Evolutionary conservation across 2,113 vertebrate genomes (phyloP).

Genomic region (Strigops habroptila): DNA sequence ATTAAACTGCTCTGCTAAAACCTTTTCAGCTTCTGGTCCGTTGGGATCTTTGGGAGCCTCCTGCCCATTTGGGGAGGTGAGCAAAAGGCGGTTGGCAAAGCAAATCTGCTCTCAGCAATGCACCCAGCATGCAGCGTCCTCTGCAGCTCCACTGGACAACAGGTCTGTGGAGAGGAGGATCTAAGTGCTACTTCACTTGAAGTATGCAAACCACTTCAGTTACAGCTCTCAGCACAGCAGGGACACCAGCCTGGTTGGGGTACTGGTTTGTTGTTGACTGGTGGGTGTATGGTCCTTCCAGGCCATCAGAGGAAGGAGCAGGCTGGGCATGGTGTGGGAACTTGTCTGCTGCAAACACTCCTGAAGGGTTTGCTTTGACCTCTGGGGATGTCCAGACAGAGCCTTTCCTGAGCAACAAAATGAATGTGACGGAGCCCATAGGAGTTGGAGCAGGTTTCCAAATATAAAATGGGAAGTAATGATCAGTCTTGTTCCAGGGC

Average conservation of each 20-base stretch:
- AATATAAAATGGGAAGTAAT: neutral
- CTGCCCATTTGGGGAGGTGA: neutral
- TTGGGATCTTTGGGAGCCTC: neutral
- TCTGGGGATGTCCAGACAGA: neutral
- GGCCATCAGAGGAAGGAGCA: neutral
- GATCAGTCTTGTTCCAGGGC: neutral
- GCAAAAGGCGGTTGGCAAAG: neutral
- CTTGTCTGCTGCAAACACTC: neutral
- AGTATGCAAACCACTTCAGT: accelerated
- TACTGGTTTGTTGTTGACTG: neutral
- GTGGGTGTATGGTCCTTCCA: neutral
- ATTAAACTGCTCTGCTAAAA: neutral
- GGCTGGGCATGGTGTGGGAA: neutral
- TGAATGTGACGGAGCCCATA: neutral
- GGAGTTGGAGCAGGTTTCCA: neutral
- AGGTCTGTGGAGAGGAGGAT: too few species aligned
- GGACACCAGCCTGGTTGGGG: accelerated
- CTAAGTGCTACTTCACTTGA: neutral
- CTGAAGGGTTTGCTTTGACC: neutral
- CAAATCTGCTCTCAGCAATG: neutral
- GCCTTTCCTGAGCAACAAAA: neutral
- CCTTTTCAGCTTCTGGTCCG: neutral
- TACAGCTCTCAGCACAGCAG: accelerated
- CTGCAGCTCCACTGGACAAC: too few species aligned
- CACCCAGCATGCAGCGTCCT: neutral